Evolutionary conservation across 2,888 invertebrate species (phyloP), one percentile per base, ranked within the genome.

Genomic region (Meliscaeva auricollis): DNA sequence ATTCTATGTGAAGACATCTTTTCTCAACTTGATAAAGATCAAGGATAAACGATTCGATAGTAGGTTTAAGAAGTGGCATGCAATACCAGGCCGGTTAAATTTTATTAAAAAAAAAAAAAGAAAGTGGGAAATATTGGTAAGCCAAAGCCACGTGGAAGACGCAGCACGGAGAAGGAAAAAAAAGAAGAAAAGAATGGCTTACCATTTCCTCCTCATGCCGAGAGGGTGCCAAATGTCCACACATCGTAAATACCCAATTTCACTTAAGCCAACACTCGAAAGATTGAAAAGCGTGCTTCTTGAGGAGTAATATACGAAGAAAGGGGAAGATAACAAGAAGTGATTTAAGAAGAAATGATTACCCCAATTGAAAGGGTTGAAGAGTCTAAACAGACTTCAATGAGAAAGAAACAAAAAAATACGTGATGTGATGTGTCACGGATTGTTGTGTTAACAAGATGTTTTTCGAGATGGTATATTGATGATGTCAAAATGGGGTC

Each of bases 351-450:
- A 41, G 58, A 73, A 76, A 62, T 85, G 52, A 85, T 85, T 85
- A 85, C 76, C 85, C 81, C 85, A 81, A 91, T 91, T 89, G 90
- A 90, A 90, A 90, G 91, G 91, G 91, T 91, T 90, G 91, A 89
- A 89, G 87, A 88, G 64, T 52, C 64, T 60, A 50, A 35, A 22
- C 70, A 88, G 87, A 82, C 46, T 22, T 44, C 70, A 81, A 13
- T 2, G 56, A 81, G 70, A 77, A 15, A 66, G 70, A 68, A 74
- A 38, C n/a, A 38, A 38, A 38, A 38, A 9, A 38, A 38, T 38
- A 9, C 9, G 38, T 58, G 35, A 11, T 81, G 62, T 73, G 60
- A 81, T 85, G 72, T 85, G 81, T 81, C 85, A 76, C 68, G 62
- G 81, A 76, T 85, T 85, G 85, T 77, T 85, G 85, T 68, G 76